phyloP scores from a whole-genome alignment of 2,113 vertebrate genomes.

The Seriola rivoliana region DNA sequence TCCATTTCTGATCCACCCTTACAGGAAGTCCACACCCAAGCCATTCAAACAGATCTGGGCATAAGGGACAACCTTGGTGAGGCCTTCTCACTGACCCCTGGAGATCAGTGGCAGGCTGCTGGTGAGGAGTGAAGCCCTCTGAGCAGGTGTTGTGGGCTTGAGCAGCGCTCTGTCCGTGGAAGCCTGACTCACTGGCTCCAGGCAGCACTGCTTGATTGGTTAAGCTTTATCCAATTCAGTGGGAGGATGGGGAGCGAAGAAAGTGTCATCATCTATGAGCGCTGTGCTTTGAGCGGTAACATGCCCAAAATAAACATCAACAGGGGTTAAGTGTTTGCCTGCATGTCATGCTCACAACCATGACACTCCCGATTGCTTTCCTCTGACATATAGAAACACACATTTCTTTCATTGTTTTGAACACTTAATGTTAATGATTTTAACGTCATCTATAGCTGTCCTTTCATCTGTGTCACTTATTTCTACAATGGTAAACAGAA shows the following conservation, averaged over 20 bases:
- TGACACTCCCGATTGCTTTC: conserved; percentile 7
- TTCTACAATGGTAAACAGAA: not conserved
- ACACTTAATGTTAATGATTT: conserved; percentile 1
- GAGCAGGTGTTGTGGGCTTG: conserved; percentile 72
- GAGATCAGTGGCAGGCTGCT: conserved; percentile 71
- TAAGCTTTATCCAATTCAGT: conserved; percentile 61
- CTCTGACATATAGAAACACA: conserved; percentile 11
- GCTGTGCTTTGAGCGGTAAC: conserved; percentile 57
- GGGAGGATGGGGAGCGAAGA: conserved; percentile 48
- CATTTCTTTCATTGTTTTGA: not conserved
- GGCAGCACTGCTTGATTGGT: conserved; percentile 57
- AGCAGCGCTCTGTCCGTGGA: conserved; percentile 28
- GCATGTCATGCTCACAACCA: conserved; percentile 27
- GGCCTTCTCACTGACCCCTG: conserved; percentile 65
- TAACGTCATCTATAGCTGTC: not conserved
- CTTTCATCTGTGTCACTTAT: not conserved
- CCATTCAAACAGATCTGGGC: conserved; percentile 61
- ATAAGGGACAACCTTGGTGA: conserved; percentile 69
- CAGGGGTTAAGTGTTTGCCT: conserved; percentile 39
- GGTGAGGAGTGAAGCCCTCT: conserved; percentile 76
- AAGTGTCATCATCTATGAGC: conserved; percentile 57
- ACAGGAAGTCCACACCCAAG: conserved; percentile 72
- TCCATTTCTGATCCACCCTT: conserved; percentile 52
- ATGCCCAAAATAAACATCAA: conserved; percentile 62
- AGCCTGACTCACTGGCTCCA: conserved; percentile 69